These are phyloP conservation scores for Rhabditoides inermis DNA, from an alignment of 2,888 invertebrate genomes.

Conservation along the genomic window DNA sequence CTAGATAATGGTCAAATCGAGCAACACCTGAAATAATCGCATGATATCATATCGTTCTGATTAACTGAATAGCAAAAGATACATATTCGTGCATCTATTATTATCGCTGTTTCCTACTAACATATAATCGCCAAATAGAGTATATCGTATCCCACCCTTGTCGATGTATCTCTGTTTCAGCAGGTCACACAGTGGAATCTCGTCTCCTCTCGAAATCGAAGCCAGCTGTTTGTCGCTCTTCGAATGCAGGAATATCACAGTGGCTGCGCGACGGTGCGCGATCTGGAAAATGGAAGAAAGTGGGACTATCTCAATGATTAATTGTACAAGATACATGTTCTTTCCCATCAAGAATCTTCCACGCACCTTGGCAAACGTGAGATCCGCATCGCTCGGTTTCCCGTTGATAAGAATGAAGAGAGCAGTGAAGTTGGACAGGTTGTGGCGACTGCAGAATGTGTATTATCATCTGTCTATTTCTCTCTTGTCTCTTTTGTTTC, in stretches of 20 bases:
- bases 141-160: constrained; percentile 15
- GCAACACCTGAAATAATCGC: constrained; percentile 16
- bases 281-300: no score
- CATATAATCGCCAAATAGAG: not conserved
- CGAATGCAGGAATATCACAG: constrained; percentile 24
- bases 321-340: no score
- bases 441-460: constrained; percentile 15
- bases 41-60: no score
- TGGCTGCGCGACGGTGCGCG: constrained; percentile 6
- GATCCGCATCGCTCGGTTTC: constrained; percentile 28
- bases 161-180: constrained; percentile 33
- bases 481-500: not conserved
- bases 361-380: constrained; percentile 36
- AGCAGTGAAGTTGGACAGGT: constrained; percentile 31
- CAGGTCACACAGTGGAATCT: constrained; percentile 37
- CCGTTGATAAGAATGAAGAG: constrained; percentile 29
- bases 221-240: constrained; percentile 29
- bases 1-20: constrained; percentile 25
- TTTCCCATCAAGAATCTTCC: no score
- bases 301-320: no score
- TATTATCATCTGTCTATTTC: constrained; percentile 1
- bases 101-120: not conserved
- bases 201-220: constrained; percentile 25
- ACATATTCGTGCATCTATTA: not conserved
- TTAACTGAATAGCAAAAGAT: not conserved